A percentile compares a stretch with the other conserved stretches of the same genome.
These are phyloP conservation scores for Presbytis comata DNA, from an alignment of 2,797 vertebrate genomes.

Conservation along the genomic window DNA sequence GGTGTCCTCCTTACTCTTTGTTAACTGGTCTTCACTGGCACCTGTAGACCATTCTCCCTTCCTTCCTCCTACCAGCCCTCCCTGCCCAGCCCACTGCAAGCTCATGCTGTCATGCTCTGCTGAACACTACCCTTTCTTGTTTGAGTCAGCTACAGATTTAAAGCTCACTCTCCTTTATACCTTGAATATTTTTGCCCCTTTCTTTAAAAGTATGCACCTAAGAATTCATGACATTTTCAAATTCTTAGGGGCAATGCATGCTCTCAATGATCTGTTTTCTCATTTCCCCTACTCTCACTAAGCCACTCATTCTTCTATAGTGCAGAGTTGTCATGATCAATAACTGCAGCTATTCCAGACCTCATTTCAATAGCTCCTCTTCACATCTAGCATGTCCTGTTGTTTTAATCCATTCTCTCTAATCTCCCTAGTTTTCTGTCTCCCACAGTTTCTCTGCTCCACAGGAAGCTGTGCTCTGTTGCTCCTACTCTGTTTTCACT, in stretches of 20 bases:
- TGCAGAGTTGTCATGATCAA: neutral
- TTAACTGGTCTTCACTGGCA: neutral
- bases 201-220: neutral
- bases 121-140: neutral
- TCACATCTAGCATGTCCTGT: neutral
- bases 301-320: neutral
- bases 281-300: neutral
- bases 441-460: neutral
- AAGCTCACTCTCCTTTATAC: neutral
- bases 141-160: neutral
- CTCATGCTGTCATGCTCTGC: neutral
- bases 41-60: neutral
- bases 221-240: neutral
- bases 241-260: neutral
- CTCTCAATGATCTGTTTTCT: neutral
- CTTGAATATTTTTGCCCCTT: neutral
- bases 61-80: too few relatives aligned
- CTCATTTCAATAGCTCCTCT: neutral
- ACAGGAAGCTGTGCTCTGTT: neutral
- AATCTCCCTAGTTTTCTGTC: neutral
- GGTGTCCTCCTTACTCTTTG: neutral
- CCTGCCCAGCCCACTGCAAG: accelerated
- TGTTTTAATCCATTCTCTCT: neutral
- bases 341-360: neutral
- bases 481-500: neutral